Conservation (phyloP, 2,888 invertebrate species). For the Stictocephala bisonia region DNA sequence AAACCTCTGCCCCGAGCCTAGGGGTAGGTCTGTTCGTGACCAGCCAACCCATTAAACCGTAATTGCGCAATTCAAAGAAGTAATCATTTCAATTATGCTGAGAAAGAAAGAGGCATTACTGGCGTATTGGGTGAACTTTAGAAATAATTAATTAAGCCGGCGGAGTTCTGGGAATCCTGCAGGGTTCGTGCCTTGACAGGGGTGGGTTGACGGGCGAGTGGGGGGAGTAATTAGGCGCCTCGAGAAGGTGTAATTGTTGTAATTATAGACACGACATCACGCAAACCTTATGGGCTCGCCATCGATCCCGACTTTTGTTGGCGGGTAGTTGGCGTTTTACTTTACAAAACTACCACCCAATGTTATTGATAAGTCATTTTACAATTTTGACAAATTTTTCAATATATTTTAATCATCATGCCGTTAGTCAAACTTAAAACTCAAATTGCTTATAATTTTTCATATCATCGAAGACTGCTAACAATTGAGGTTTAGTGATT, state of each 20-base stretch:
- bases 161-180: constrained; percentile 22
- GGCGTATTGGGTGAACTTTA: constrained; percentile 32
- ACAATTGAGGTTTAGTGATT: too few relatives aligned
- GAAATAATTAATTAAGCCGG: constrained; percentile 40
- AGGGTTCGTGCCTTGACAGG: constrained; percentile 12
- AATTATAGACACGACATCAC: constrained; percentile 30
- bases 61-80: constrained; percentile 35
- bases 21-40: too few relatives aligned
- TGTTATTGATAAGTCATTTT: too few relatives aligned
- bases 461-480: too few relatives aligned
- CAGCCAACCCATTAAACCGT: constrained; percentile 15
- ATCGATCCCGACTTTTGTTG: not conserved
- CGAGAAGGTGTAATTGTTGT: constrained; percentile 37
- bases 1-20: too few relatives aligned
- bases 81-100: constrained; percentile 41
- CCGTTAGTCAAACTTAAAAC: too few relatives aligned
- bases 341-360: too few relatives aligned
- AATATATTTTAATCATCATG: too few relatives aligned
- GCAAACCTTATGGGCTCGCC: not conserved
- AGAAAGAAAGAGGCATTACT: not conserved
- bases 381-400: too few relatives aligned
- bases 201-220: not conserved
- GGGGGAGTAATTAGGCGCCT: constrained; percentile 10
- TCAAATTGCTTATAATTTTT: too few relatives aligned
- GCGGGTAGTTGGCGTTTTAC: too few relatives aligned